A percentile compares a stretch with the other conserved stretches of the same genome.
Conservation (phyloP, 23 tunicate genomes). For the Aplidium turbinatum region DNA sequence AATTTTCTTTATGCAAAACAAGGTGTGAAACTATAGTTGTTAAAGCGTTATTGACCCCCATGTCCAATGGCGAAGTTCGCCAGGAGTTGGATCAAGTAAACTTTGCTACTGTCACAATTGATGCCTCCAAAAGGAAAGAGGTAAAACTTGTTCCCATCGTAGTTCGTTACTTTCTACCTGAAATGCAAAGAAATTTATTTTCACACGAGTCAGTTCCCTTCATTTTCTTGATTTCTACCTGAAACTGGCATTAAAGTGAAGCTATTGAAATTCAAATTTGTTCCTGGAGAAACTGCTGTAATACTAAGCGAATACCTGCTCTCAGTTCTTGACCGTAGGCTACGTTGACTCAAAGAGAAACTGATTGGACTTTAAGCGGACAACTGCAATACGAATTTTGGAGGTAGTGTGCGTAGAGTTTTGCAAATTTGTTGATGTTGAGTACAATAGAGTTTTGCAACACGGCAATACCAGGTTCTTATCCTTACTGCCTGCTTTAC, state of each 20-base stretch:
- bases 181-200: no score
- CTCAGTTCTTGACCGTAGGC: slow-evolving; percentile 25
- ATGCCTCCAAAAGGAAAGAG: slow-evolving; percentile 27
- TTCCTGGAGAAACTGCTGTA: slow-evolving; percentile 14
- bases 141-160: slow-evolving; percentile 27
- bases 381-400: slow-evolving; percentile 16
- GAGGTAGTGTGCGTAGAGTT: slow-evolving; percentile 24
- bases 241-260: slow-evolving; percentile 24
- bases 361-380: slow-evolving; percentile 26
- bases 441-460: slow-evolving; percentile 29
- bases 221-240: no score
- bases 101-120: slow-evolving; percentile 17
- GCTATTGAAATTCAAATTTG: slow-evolving; percentile 31
- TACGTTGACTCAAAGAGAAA: slow-evolving; percentile 14
- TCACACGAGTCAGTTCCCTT: no score
- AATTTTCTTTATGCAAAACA: slow-evolving; percentile 9
- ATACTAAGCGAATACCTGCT: slow-evolving; percentile 26
- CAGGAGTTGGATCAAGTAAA: slow-evolving; percentile 8
- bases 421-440: slow-evolving; percentile 32
- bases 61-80: slow-evolving; percentile 25
- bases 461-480: slow-evolving; percentile 38
- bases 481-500: slow-evolving; percentile 34
- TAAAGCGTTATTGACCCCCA: slow-evolving; percentile 24
- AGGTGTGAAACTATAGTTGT: slow-evolving; percentile 15
- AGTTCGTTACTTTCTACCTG: slow-evolving; percentile 36